Percentiles rank a stretch among this genome's conserved stretches.
Evolutionary conservation across 2,888 invertebrate genomes (phyloP).

Genomic region (Meloe dianella): DNA sequence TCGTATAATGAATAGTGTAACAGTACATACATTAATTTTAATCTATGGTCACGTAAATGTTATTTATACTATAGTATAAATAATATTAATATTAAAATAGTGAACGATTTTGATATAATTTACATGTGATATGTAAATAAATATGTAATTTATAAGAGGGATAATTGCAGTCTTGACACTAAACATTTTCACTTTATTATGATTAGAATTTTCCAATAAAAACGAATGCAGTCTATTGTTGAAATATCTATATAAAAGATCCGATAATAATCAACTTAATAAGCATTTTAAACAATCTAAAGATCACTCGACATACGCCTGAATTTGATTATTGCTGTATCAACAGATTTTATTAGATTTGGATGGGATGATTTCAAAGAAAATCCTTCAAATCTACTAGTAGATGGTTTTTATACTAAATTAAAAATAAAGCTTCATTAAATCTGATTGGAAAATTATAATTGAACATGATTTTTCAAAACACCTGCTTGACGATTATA

Average conservation of each 20-base stretch:
- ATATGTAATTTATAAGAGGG: background rate
- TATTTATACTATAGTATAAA: background rate
- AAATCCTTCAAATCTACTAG: background rate
- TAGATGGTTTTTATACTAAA: no score
- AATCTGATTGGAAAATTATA: background rate
- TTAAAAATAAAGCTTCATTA: background rate
- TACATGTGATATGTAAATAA: background rate
- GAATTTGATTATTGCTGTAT: no score
- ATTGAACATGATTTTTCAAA: background rate
- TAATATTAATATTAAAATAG: background rate
- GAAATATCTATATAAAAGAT: background rate
- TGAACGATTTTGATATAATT: background rate
- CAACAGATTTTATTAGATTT: background rate
- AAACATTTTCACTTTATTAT: background rate
- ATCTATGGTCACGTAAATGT: background rate
- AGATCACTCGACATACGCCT: no score
- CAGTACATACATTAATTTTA: background rate
- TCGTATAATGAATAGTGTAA: background rate
- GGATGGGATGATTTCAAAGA: background rate
- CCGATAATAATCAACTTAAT: background rate
- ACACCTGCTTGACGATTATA: background rate
- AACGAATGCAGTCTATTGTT: background rate
- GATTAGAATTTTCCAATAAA: background rate
- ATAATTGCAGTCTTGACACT: background rate
- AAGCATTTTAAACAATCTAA: background rate